Conservation (phyloP, 2,113 vertebrate genomes). For the Rhegmatorhina hoffmannsi region DNA sequence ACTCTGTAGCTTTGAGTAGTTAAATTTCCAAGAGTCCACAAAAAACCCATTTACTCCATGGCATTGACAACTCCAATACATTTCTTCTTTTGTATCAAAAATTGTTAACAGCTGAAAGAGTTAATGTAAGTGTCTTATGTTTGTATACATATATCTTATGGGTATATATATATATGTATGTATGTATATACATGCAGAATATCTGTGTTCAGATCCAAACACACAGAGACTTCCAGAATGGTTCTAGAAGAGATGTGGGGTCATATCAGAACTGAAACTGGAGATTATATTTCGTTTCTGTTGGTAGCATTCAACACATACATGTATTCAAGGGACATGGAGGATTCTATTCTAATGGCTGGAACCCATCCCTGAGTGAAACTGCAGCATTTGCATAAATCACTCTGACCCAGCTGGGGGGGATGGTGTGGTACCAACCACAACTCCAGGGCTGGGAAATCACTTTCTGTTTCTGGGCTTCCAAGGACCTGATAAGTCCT, state of each 20-base stretch:
- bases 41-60: neutral
- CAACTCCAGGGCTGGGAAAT: neutral
- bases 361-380: neutral
- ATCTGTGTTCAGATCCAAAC: neutral
- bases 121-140: neutral
- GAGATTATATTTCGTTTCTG: fast-evolving
- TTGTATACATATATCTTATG: neutral
- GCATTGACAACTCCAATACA: neutral
- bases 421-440: neutral
- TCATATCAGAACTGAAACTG: fast-evolving
- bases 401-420: fast-evolving
- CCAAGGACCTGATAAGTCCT: neutral
- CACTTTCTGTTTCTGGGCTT: neutral
- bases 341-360: fast-evolving
- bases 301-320: neutral
- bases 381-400: neutral
- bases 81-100: neutral
- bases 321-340: fast-evolving
- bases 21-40: neutral
- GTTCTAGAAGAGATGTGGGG: neutral
- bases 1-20: neutral
- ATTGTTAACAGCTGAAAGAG: neutral
- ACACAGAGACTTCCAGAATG: too few species aligned
- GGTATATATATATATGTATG: neutral
- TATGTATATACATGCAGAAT: fast-evolving